Evolutionary conservation across 2,113 vertebrate species (phyloP).

Genomic region (Ceyx margarethae): DNA sequence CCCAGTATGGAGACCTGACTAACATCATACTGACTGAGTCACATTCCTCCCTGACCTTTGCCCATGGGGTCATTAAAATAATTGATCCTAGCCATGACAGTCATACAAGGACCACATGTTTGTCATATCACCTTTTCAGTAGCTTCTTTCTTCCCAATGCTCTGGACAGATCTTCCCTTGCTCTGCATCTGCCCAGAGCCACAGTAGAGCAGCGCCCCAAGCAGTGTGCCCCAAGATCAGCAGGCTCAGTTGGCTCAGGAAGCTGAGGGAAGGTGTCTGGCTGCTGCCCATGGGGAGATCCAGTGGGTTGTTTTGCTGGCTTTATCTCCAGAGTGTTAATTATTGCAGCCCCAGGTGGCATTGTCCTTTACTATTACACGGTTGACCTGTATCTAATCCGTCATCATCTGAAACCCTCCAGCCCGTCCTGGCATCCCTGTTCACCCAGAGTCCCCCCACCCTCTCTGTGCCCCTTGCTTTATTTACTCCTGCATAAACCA

Average conservation of each 20-base stretch:
- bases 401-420: slow-evolving; percentile 46
- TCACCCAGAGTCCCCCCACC: not conserved
- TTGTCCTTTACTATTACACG: slow-evolving; percentile 46
- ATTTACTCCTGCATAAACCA: not conserved
- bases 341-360: slow-evolving; percentile 64
- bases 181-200: not conserved
- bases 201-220: rapidly evolving
- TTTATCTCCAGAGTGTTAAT: slow-evolving; percentile 44
- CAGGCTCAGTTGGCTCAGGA: not conserved
- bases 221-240: not conserved
- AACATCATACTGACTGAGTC: not conserved
- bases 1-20: not conserved
- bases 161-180: not conserved
- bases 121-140: not conserved
- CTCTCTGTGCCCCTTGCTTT: not conserved
- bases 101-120: not conserved
- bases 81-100: slow-evolving; percentile 39
- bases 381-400: slow-evolving; percentile 59
- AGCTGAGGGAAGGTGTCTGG: not conserved
- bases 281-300: slow-evolving; percentile 6
- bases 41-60: slow-evolving; percentile 39
- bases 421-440: not conserved
- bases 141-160: not conserved
- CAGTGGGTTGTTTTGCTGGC: not conserved
- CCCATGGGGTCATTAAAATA: slow-evolving; percentile 31